Evolutionary conservation across 1,140 invertebrate species (phyloP).

Genomic region (Cheumatopsyche charites): DNA sequence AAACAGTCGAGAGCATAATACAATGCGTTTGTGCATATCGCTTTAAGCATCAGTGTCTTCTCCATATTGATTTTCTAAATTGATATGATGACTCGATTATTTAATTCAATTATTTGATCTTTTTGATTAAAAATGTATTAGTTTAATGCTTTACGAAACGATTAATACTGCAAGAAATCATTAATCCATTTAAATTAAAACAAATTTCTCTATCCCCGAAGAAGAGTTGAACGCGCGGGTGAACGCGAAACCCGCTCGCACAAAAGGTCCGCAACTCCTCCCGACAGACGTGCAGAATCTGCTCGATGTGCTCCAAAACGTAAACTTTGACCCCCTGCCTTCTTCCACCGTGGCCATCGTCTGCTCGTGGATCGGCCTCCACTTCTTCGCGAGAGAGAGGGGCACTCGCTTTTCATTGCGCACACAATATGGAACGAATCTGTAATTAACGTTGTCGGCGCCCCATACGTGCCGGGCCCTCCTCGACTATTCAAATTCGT

Average conservation of each 20-base stretch:
- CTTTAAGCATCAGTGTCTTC: too few relatives aligned
- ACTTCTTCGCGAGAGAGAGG: not conserved
- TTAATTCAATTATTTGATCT: too few relatives aligned
- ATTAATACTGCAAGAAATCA: not conserved
- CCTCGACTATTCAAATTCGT: slow-evolving; percentile 46
- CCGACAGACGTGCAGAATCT: slow-evolving; percentile 26
- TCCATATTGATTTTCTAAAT: too few relatives aligned
- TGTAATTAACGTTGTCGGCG: slow-evolving; percentile 44
- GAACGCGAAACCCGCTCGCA: slow-evolving; percentile 1
- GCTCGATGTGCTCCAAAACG: slow-evolving; percentile 41
- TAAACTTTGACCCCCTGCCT: slow-evolving; percentile 46
- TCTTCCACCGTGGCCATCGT: too few relatives aligned
- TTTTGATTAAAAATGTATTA: too few relatives aligned
- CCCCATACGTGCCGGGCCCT: slow-evolving; percentile 43
- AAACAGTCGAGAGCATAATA: too few relatives aligned
- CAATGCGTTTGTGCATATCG: too few relatives aligned
- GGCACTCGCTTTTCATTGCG: slow-evolving; percentile 43
- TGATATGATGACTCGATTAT: too few relatives aligned
- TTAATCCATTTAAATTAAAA: not conserved
- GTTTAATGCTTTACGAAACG: too few relatives aligned
- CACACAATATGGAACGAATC: slow-evolving; percentile 49
- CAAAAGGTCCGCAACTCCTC: slow-evolving; percentile 7
- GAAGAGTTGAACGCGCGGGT: not conserved
- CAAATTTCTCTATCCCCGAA: too few relatives aligned
- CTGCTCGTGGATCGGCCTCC: slow-evolving; percentile 4